Evolutionary conservation across 2,888 invertebrate species (phyloP).

Genomic region (Eulithis testata): DNA sequence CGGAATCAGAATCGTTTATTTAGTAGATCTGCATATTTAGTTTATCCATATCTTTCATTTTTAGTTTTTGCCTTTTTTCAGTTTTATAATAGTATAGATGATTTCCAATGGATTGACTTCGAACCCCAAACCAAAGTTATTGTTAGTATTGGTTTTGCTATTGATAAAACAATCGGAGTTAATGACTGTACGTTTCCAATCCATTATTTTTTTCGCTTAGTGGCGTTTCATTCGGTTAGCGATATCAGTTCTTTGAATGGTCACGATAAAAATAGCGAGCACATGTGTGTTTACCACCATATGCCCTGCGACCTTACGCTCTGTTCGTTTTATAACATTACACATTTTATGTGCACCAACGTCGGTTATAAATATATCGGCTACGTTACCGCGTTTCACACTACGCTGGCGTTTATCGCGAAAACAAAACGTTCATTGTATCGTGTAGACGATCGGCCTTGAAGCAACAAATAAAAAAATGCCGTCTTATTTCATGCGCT

Average conservation of each 20-base stretch:
- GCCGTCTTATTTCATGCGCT: constrained; percentile 29
- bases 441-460: constrained; percentile 33
- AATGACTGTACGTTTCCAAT: constrained; percentile 45
- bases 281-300: constrained; percentile 74
- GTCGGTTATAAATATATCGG: constrained; percentile 65
- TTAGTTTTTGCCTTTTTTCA: too few relatives aligned
- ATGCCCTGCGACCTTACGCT: constrained; percentile 81
- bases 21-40: too few relatives aligned
- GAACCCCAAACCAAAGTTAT: constrained; percentile 26
- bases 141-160: constrained; percentile 30
- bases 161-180: constrained; percentile 41
- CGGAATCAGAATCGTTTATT: too few relatives aligned
- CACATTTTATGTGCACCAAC: constrained; percentile 55
- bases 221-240: constrained; percentile 55
- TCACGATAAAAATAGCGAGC: constrained; percentile 76
- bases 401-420: constrained; percentile 60
- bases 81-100: too few relatives aligned
- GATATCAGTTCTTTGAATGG: constrained; percentile 73
- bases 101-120: constrained; percentile 19
- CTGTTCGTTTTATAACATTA: constrained; percentile 59
- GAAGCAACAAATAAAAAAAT: constrained; percentile 11
- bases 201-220: constrained; percentile 46
- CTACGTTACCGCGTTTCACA: constrained; percentile 59
- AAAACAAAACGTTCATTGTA: constrained; percentile 56
- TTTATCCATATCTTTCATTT: too few relatives aligned